These are phyloP conservation scores for Sebastes miniatus DNA, from an alignment of 2,797 vertebrate species.

Conservation along the genomic window DNA sequence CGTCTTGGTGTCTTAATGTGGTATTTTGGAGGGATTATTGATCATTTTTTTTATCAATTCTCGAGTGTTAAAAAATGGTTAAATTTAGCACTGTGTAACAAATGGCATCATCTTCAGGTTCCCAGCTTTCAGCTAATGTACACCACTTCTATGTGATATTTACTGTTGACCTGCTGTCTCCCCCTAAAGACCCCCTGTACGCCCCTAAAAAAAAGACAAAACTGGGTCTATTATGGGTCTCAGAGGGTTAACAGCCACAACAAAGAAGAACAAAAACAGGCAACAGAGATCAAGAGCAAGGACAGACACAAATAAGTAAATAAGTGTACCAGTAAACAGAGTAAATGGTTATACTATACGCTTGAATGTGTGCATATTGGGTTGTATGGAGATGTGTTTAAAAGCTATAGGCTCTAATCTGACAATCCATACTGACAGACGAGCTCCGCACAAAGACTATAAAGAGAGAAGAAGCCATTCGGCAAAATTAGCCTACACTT, in stretches of 20 bases:
- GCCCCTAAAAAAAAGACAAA: too few relatives aligned
- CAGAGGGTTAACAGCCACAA: neutral
- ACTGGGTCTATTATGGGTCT: too few relatives aligned
- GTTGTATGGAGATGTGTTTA: neutral
- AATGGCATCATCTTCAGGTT: too few relatives aligned
- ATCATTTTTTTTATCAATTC: too few relatives aligned
- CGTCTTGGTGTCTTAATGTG: too few relatives aligned
- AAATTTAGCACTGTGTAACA: too few relatives aligned
- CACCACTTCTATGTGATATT: too few relatives aligned
- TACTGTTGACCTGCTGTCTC: too few relatives aligned
- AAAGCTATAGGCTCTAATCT: slow-evolving; percentile 29
- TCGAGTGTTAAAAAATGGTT: too few relatives aligned
- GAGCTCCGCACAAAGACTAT: slow-evolving; percentile 27
- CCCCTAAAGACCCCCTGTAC: too few relatives aligned
- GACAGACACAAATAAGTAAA: neutral
- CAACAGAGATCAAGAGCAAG: neutral
- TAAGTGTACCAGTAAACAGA: neutral
- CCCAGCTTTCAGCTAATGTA: too few relatives aligned
- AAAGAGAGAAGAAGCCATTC: slow-evolving; percentile 30
- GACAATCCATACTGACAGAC: slow-evolving; percentile 30
- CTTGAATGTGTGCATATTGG: neutral
- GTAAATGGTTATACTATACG: neutral
- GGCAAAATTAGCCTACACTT: slow-evolving; percentile 51
- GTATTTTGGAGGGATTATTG: too few relatives aligned
- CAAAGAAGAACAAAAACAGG: neutral